Base-by-base conservation (phyloP, 2,113 vertebrate species). In the Lampris megalopsis region DNA sequence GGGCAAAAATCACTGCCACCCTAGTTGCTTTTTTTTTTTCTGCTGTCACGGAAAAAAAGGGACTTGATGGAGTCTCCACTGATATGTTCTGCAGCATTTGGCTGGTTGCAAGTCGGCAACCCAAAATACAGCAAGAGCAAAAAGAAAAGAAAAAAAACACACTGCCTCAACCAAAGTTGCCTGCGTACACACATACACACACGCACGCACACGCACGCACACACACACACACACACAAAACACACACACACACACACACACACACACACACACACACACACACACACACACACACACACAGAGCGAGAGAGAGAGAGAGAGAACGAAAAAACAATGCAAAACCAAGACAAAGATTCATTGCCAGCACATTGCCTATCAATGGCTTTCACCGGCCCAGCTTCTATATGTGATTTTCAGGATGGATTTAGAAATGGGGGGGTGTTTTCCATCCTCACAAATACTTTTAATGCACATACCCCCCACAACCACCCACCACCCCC, bases 381-480 rank as follows among this genome's bases (percentile, higher is more conserved):
- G 50, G 61, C 74, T 67, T 77, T 79, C 61, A 64, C 67, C 65
- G 74, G 61, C 78, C 63, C 43, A 56, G 38, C 42, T 36, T 74
- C 54, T 84, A 57, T 59, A 36, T 74, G 63, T 61, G 53, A 24
- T 36, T 48, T 58, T 67, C 9, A 69, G 41, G 65, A 72, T 71
- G 37, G 63, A 65, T 73, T 56, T 75, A 68, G 65, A 85, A 75
- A 79, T 59, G 67, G 83, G 73, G 56, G 81, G 69, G 85, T 90
- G 80, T 88, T 78, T 76, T 83, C 82, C 80, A 78, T 85, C 76
- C 80, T 75, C 75, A 69, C 54, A 83, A 77, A 90, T 68, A 57
- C 69, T 61, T 47, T 48, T 73, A 80, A 81, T 76, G 77, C 82
- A 82, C 72, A 61, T 68, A 83, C 82, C 84, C 24, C n/a, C 40